Evolutionary conservation across 1,140 invertebrate genomes (phyloP), one percentile per base, ranked within the genome.

Genomic region (Panagrolaimus sp.): DNA sequence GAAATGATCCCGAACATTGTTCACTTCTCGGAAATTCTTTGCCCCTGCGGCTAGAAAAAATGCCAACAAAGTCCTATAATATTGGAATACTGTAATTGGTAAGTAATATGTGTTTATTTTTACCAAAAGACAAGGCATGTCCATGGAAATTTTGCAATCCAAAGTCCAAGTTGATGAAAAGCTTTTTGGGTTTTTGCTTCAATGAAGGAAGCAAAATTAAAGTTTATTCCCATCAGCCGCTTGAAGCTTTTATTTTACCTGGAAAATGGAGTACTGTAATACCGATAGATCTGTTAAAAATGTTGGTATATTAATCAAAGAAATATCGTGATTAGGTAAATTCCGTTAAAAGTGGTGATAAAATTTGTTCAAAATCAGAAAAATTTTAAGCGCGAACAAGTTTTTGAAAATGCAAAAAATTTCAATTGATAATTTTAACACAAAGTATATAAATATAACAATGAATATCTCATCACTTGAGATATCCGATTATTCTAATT

Each of bases 1-100:
- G 46, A 83, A 81, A 58, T 80, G 78, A 47, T 82, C 81, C 63
- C 80, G 65, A 24, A 82, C 80, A 76, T 82, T 79, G 69, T 82
- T 82, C 5, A 82, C 80, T 75, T 82, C 80, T 52, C 78, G 79
- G 55, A 82, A 82, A 17, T 82, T 75, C 12, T 81, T 64, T 10
- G 77, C 78, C 47, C 79, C 79, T 14, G 68, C 74, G 43, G 68
- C 63, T 24, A 82, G 70, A 4, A 78, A 3, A 17, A 79, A 15
- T 2, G 79, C 73, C 64, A 63, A 64, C 6, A 76, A 32, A 26
- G 65, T 52, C 45, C 80, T 78, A 38, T 65, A 73, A 71, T 58
- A 0, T 12, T 12, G 5, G 21, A 26, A 58, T 8, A 21, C 2
- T 58, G 3, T 21, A 12, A 21, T 21, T 28, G 17, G n/a, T 55